Base-by-base conservation (phyloP, 2,797 vertebrate species). In the Molossus molossus region DNA sequence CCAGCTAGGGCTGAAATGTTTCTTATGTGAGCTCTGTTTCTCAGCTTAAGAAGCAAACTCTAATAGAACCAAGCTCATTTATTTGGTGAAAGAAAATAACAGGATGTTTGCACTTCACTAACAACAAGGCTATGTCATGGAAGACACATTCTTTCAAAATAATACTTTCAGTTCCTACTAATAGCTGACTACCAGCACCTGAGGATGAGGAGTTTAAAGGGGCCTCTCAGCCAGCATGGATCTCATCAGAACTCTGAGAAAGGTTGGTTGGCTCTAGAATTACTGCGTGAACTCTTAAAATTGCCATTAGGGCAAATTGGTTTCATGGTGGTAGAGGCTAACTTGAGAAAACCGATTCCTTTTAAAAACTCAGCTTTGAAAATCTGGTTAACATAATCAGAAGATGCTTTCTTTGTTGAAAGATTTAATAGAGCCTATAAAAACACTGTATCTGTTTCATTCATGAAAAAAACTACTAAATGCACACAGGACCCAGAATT, bases 1-100 rank as follows among this genome's bases (percentile, higher is more conserved):
- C 40, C 40, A 45, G 40, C 40, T 3, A 45, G 40, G 40, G 40
- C 40, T 45, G 40, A 45, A 45, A 45, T 45, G 40, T 62, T 62
- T 88, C 82, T 75, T 65, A 45, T 69, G 75, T 72, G 50, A 90
- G 21, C 27, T 53, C 5, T 93, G 33, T 96, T 95, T 94, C 53
- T 58, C 77, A 50, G 50, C 45, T 91, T 86, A 15, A 81, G 55
- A 58, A 94, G 40, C n/a, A 96, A 79, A 90, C 73, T 92, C 18
- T 89, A 75, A 83, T 87, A 82, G 64, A 96, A 48, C 21, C 67
- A 94, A 64, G 92, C 20, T 90, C 29, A 88, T 89, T 93, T 96
- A 55, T 94, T 84, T 87, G 57, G 13, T 87, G 53, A 94, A 11
- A 81, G 55, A 82, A 90, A 33, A n/a, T 75, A 80, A 57, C n/a